These are phyloP conservation scores for Sinosuthora webbiana DNA, from an alignment of 2,113 vertebrate species.

Conservation along the genomic window DNA sequence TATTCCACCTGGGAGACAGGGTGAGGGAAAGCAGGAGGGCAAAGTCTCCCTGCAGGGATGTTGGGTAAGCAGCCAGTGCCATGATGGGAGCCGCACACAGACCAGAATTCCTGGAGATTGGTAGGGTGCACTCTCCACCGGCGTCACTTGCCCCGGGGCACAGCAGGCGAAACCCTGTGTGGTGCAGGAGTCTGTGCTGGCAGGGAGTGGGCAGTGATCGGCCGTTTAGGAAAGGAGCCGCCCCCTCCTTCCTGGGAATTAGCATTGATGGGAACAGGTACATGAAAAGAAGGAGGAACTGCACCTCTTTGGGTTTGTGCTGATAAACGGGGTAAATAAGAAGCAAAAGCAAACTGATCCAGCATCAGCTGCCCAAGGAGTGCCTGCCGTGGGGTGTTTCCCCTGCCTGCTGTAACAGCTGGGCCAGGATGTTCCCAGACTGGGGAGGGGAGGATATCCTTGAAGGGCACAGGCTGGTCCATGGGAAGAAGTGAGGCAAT, in stretches of 20 bases:
- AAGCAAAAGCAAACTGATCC: background rate
- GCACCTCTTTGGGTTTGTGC: background rate
- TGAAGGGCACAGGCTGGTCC: accelerated
- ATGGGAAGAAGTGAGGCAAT: background rate
- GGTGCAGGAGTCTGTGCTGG: background rate
- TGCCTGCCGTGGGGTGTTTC: background rate
- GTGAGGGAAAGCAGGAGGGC: background rate
- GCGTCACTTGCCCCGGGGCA: background rate
- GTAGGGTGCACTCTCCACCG: accelerated
- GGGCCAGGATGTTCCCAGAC: background rate
- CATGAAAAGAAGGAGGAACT: background rate
- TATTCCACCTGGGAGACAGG: background rate
- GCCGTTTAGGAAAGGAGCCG: accelerated
- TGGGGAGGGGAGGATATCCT: background rate
- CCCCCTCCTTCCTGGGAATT: background rate
- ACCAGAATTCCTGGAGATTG: background rate
- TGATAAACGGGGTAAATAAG: background rate
- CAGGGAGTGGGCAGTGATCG: background rate
- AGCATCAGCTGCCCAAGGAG: background rate
- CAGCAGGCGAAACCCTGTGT: accelerated
- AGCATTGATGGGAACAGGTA: background rate
- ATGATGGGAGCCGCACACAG: accelerated
- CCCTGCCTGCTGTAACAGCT: accelerated
- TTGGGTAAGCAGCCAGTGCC: background rate
- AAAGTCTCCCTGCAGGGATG: background rate